These are phyloP conservation scores for Hylia prasina DNA, from an alignment of 2,113 vertebrate species.

Conservation along the genomic window DNA sequence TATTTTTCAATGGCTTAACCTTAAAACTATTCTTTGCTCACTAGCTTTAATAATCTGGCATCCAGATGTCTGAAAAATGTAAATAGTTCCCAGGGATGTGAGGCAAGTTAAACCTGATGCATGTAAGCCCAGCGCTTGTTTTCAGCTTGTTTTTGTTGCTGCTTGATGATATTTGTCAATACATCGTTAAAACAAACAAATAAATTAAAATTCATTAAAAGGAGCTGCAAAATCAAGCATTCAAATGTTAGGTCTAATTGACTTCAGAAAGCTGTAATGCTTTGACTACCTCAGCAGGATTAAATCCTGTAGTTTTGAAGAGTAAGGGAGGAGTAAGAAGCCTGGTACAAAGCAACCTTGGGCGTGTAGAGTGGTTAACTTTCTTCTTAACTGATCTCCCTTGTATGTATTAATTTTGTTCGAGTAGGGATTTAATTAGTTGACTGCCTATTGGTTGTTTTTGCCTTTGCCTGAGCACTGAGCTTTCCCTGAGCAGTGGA, in stretches of 20 bases:
- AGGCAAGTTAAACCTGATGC: not conserved
- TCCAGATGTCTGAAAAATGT: not conserved
- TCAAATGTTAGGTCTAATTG: not conserved
- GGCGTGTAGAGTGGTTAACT: not conserved
- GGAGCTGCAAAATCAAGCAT: not conserved
- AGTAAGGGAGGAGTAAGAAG: not conserved
- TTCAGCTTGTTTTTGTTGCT: not conserved
- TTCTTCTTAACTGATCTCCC: not conserved
- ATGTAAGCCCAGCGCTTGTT: not conserved
- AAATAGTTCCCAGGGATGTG: not conserved
- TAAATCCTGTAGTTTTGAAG: not conserved
- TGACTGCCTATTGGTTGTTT: not conserved
- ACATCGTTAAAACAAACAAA: not conserved
- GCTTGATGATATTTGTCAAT: not conserved
- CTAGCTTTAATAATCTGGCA: not conserved
- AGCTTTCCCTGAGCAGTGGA: not conserved
- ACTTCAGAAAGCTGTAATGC: not conserved
- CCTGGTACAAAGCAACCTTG: not conserved
- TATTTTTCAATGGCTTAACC: not conserved
- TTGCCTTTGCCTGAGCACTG: not conserved
- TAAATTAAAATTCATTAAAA: conserved; percentile 31
- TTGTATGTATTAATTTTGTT: not conserved
- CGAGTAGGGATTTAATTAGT: not conserved
- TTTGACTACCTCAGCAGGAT: not conserved
- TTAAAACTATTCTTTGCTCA: not conserved